These are phyloP conservation scores for Marasmarcha lunaedactyla DNA, from an alignment of 2,888 invertebrate genomes.

Conservation along the genomic window DNA sequence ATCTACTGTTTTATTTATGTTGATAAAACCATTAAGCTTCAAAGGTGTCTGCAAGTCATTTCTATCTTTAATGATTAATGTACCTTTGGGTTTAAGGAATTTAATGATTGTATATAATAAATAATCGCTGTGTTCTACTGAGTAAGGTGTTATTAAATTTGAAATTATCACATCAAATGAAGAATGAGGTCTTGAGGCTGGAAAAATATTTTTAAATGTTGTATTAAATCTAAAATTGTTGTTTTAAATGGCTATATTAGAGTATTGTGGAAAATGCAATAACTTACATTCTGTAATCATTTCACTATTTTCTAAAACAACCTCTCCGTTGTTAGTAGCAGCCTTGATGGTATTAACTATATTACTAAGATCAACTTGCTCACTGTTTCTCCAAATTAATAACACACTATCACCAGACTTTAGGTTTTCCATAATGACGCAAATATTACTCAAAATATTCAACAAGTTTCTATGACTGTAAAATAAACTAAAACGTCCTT, in stretches of 20 bases:
- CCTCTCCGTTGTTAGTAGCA: slow-evolving; percentile 49
- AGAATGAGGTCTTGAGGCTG: slow-evolving; percentile 70
- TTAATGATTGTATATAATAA: slow-evolving; percentile 69
- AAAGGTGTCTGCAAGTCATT: slow-evolving; percentile 57
- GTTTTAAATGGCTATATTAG: neutral
- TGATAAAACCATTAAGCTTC: slow-evolving; percentile 75
- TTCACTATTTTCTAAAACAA: slow-evolving; percentile 71
- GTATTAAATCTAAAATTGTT: neutral
- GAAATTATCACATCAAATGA: slow-evolving; percentile 73
- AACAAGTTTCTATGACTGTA: too few species aligned
- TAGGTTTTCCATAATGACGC: slow-evolving; percentile 39
- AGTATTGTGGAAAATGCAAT: neutral
- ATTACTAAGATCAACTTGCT: slow-evolving; percentile 56
- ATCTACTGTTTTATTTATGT: slow-evolving; percentile 34
- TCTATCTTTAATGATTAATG: slow-evolving; percentile 61
- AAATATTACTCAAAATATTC: too few species aligned
- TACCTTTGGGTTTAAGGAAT: slow-evolving; percentile 74
- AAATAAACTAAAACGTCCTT: too few species aligned
- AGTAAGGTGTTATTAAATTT: slow-evolving; percentile 50
- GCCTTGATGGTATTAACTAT: slow-evolving; percentile 62
- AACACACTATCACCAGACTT: slow-evolving; percentile 57
- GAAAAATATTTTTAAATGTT: slow-evolving; percentile 13
- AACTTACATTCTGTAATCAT: slow-evolving; percentile 71
- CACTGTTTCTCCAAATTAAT: slow-evolving; percentile 68
- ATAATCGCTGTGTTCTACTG: slow-evolving; percentile 44